Percentiles rank a stretch among this genome's conserved stretches.
phyloP scores from a whole-genome alignment of 1,140 invertebrate species.

The Pteromalus puparum region DNA sequence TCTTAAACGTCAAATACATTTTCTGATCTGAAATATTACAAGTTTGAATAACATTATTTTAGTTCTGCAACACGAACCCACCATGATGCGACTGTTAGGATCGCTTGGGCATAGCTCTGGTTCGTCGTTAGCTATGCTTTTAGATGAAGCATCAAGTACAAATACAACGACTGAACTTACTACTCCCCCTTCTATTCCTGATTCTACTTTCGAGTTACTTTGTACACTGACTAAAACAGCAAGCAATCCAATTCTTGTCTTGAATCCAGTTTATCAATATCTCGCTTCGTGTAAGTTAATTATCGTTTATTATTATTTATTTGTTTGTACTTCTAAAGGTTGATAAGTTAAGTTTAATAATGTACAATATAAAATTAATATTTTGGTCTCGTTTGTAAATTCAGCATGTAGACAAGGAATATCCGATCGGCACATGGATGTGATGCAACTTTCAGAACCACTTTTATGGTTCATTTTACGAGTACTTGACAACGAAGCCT shows the following conservation, averaged over 20 bases:
- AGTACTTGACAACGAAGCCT: constrained; percentile 82
- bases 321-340: constrained; percentile 3
- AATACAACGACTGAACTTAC: constrained; percentile 71
- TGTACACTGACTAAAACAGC: constrained; percentile 83
- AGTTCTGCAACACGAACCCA: constrained; percentile 84
- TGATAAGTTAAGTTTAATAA: not conserved
- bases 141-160: constrained; percentile 64
- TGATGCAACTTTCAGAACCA: constrained; percentile 83
- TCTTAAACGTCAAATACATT: not conserved
- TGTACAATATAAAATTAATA: not conserved
- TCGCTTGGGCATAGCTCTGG: constrained; percentile 83
- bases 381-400: constrained; percentile 18
- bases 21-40: not conserved
- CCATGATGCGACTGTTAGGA: constrained; percentile 88
- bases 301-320: constrained; percentile 3
- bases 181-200: constrained; percentile 84
- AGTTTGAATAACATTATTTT: constrained; percentile 2
- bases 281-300: constrained; percentile 79
- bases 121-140: constrained; percentile 79
- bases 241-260: constrained; percentile 82
- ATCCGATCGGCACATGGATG: constrained; percentile 63
- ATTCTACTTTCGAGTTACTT: constrained; percentile 89
- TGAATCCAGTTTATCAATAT: constrained; percentile 85
- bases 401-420: constrained; percentile 65
- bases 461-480: constrained; percentile 85